Conservation (phyloP, 2,113 vertebrate species). For the Rhinoderma darwinii region DNA sequence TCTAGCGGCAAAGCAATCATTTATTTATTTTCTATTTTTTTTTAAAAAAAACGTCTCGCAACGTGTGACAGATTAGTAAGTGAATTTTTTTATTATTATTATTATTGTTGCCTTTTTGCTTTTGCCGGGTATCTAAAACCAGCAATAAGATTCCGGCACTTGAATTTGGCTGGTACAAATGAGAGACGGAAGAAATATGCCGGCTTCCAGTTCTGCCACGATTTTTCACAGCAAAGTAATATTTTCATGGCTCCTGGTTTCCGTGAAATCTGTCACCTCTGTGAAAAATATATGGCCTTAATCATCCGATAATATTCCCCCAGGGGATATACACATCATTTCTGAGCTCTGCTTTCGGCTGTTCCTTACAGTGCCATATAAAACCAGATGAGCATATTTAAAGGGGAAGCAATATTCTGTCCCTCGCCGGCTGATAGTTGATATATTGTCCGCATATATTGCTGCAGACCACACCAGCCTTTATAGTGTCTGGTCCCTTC, state of each 20-base stretch:
- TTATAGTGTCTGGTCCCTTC: neutral
- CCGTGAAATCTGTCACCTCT: slow-evolving; percentile 54
- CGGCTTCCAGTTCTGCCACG: slow-evolving; percentile 24
- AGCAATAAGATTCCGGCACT: neutral
- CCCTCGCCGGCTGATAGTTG: neutral
- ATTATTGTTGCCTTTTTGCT: neutral
- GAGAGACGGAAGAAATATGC: slow-evolving; percentile 25
- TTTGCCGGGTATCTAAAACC: neutral
- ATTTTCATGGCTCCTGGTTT: slow-evolving; percentile 51
- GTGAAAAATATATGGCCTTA: slow-evolving; percentile 49
- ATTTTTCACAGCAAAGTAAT: slow-evolving; percentile 51
- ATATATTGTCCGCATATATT: neutral
- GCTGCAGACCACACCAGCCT: neutral
- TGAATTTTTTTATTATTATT: too few species aligned
- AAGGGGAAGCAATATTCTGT: slow-evolving; percentile 30
- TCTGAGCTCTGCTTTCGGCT: slow-evolving; percentile 13
- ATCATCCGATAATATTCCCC: slow-evolving; percentile 51
- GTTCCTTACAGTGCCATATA: slow-evolving; percentile 20
- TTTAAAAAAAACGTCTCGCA: too few species aligned
- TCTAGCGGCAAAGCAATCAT: too few species aligned
- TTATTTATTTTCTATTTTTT: too few species aligned
- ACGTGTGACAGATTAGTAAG: too few species aligned
- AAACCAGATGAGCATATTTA: slow-evolving; percentile 30
- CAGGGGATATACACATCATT: slow-evolving; percentile 37
- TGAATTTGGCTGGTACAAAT: neutral